phyloP scores from a whole-genome alignment of 2,797 vertebrate genomes.

The Gila robusta region DNA sequence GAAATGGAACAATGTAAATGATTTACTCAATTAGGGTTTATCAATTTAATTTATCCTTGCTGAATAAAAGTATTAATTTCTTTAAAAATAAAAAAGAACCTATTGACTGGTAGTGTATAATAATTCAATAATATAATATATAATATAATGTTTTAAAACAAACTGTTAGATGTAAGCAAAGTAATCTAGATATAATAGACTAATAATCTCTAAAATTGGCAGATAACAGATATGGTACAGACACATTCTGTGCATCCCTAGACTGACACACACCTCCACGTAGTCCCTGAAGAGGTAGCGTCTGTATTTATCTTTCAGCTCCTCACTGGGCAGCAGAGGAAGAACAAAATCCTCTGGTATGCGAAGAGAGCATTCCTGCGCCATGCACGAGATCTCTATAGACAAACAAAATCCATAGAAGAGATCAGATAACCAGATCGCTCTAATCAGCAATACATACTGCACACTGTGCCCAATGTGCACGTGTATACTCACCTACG shows the following conservation, averaged over 20 bases:
- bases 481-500: constrained; percentile 86
- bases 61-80: background rate
- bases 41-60: background rate
- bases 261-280: constrained; percentile 82
- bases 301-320: constrained; percentile 98
- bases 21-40: background rate
- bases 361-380: constrained; percentile 95
- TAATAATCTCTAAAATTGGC: background rate
- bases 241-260: background rate
- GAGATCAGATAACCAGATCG: constrained; percentile 38
- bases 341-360: constrained; percentile 98
- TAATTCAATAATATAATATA: background rate
- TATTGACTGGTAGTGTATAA: background rate
- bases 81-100: background rate
- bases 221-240: background rate
- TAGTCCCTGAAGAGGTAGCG: constrained; percentile 99
- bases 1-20: background rate
- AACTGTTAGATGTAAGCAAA: background rate
- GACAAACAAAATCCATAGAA: constrained; percentile 28
- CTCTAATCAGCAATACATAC: constrained; percentile 2
- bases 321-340: constrained; percentile 93
- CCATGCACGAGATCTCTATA: constrained; percentile 97
- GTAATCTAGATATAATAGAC: background rate
- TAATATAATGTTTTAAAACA: background rate
- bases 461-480: background rate